These are phyloP conservation scores for Pentamera pediparva DNA, from an alignment of 53 echinoderm and acorn worm genomes.

Conservation along the genomic window DNA sequence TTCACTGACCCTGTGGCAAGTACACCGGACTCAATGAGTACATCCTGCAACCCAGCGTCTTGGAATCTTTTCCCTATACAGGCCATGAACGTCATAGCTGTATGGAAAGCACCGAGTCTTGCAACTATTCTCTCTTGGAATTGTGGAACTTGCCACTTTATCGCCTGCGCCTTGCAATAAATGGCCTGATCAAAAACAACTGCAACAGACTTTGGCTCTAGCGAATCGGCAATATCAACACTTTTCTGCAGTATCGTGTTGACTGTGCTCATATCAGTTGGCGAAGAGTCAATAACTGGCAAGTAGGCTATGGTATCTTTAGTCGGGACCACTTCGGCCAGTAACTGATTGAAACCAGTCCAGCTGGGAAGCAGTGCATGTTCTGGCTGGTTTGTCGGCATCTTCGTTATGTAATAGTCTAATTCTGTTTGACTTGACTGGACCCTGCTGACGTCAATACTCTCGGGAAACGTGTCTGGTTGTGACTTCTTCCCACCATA, in stretches of 20 bases:
- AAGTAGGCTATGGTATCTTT: slow-evolving; percentile 58
- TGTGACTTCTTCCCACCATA: slow-evolving; percentile 43
- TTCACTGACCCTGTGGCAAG: slow-evolving; percentile 20
- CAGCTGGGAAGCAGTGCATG: slow-evolving; percentile 31
- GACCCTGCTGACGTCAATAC: neutral
- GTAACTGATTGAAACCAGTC: slow-evolving; percentile 51
- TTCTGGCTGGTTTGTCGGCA: neutral
- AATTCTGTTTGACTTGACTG: neutral
- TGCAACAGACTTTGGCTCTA: neutral
- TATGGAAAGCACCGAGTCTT: slow-evolving; percentile 45
- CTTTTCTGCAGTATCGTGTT: slow-evolving; percentile 51
- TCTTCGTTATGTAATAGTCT: neutral
- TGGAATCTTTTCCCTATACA: slow-evolving; percentile 40
- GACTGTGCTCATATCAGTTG: slow-evolving; percentile 56
- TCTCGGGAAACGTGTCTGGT: neutral
- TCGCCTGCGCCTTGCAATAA: slow-evolving; percentile 40
- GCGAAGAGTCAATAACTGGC: slow-evolving; percentile 54
- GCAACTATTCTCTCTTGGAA: slow-evolving; percentile 12
- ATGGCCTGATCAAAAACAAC: slow-evolving; percentile 34
- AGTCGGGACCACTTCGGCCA: slow-evolving; percentile 5
- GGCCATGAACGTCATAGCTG: slow-evolving; percentile 36
- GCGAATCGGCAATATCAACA: slow-evolving; percentile 34
- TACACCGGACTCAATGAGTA: slow-evolving; percentile 44
- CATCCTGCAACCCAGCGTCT: slow-evolving; percentile 55
- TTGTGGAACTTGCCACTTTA: slow-evolving; percentile 24